These are phyloP conservation scores for Fragum sueziense DNA, from an alignment of 2,888 invertebrate species.

Conservation along the genomic window DNA sequence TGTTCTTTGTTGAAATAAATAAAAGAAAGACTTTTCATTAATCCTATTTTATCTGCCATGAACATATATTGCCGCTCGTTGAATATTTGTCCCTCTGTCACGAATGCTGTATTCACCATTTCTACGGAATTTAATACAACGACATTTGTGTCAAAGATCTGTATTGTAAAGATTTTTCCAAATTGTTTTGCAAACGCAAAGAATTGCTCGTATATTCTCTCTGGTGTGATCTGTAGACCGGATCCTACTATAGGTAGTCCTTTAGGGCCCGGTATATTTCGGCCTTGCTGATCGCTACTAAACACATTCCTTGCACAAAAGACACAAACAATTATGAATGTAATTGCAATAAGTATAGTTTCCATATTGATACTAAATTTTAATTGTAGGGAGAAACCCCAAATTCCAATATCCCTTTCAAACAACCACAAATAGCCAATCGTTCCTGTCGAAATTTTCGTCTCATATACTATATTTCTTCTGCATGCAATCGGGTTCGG, in stretches of 20 bases:
- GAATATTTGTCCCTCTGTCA: neutral
- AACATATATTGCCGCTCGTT: neutral
- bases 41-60: neutral
- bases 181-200: neutral
- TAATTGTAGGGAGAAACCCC: too few species aligned
- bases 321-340: too few species aligned
- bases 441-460: too few species aligned
- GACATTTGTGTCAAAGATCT: neutral
- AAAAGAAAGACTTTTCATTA: neutral
- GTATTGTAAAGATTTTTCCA: neutral
- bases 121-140: neutral
- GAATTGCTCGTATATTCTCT: neutral
- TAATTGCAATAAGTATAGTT: too few species aligned
- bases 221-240: neutral
- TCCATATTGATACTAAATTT: too few species aligned
- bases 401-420: too few species aligned
- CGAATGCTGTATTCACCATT: neutral
- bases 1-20: neutral
- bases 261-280: neutral
- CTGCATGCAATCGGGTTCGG: too few species aligned
- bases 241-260: neutral
- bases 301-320: too few species aligned
- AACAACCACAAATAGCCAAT: too few species aligned
- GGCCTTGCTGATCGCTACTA: too few species aligned
- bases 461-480: too few species aligned